phyloP scores from a whole-genome alignment of 2,888 invertebrate genomes.

The Heteropelma amictum region DNA sequence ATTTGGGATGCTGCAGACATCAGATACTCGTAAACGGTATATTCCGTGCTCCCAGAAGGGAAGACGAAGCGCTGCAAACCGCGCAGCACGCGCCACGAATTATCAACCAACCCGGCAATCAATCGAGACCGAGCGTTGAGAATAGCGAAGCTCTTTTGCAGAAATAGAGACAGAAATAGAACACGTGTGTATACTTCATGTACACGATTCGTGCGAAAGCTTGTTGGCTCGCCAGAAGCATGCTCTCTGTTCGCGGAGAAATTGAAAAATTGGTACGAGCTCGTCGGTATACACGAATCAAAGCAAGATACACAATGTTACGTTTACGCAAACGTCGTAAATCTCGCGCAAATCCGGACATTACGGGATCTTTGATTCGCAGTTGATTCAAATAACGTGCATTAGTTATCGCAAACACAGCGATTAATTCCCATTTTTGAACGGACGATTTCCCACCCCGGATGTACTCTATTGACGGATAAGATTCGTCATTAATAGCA shows the following conservation, averaged over 20 bases:
- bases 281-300: neutral
- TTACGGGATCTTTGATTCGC: too few relatives aligned
- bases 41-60: constrained; percentile 36
- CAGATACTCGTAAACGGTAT: constrained; percentile 12
- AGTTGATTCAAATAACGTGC: too few relatives aligned
- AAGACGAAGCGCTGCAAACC: constrained; percentile 56
- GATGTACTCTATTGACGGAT: too few relatives aligned
- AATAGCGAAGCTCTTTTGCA: constrained; percentile 24
- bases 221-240: too few relatives aligned
- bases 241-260: constrained; percentile 6
- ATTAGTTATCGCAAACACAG: too few relatives aligned
- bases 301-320: neutral
- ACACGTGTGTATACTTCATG: too few relatives aligned
- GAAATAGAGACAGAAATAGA: constrained; percentile 23
- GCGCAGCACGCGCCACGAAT: constrained; percentile 64
- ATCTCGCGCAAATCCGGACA: too few relatives aligned
- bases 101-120: constrained; percentile 67
- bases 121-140: constrained; percentile 55
- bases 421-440: too few relatives aligned
- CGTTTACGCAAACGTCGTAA: too few relatives aligned
- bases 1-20: constrained; percentile 4
- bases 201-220: constrained; percentile 29
- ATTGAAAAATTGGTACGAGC: constrained; percentile 9
- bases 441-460: too few relatives aligned
- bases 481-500: too few relatives aligned